phyloP scores from a whole-genome alignment of 2,888 invertebrate genomes.

The Epirrhoe alternata region DNA sequence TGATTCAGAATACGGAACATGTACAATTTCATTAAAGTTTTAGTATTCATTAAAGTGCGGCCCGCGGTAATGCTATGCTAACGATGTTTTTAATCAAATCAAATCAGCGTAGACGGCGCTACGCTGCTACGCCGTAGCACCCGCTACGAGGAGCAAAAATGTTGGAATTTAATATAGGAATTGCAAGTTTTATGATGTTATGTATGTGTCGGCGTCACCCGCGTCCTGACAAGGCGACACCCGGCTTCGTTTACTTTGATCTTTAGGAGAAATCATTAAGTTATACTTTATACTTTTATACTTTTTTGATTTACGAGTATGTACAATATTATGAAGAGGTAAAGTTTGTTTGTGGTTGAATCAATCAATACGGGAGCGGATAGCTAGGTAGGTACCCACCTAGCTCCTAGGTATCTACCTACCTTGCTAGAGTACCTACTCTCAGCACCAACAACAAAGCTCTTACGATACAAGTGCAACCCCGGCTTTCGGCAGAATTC shows the following conservation, averaged over 20 bases:
- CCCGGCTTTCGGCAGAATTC: neutral
- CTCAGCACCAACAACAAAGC: too few relatives aligned
- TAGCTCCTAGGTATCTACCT: too few relatives aligned
- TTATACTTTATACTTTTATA: too few relatives aligned
- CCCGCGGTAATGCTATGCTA: conserved; percentile 38
- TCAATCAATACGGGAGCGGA: too few relatives aligned
- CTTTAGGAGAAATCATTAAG: neutral
- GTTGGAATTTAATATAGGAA: conserved; percentile 27
- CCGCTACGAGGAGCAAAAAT: conserved; percentile 29
- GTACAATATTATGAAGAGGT: too few relatives aligned
- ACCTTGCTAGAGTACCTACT: too few relatives aligned
- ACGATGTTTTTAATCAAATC: conserved; percentile 52
- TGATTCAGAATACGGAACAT: conserved; percentile 18
- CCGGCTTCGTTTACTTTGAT: neutral
- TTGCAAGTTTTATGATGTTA: conserved; percentile 18
- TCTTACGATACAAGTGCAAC: too few relatives aligned
- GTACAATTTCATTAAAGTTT: conserved; percentile 27
- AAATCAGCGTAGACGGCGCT: conserved; percentile 37
- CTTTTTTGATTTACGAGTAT: too few relatives aligned
- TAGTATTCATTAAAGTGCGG: conserved; percentile 33
- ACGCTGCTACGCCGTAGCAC: conserved; percentile 25
- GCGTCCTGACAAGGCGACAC: neutral
- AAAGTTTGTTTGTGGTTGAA: too few relatives aligned
- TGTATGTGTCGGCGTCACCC: neutral
- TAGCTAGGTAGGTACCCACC: too few relatives aligned